These are phyloP conservation scores for Papilio helenus DNA, from an alignment of 1,140 invertebrate genomes.

Conservation along the genomic window DNA sequence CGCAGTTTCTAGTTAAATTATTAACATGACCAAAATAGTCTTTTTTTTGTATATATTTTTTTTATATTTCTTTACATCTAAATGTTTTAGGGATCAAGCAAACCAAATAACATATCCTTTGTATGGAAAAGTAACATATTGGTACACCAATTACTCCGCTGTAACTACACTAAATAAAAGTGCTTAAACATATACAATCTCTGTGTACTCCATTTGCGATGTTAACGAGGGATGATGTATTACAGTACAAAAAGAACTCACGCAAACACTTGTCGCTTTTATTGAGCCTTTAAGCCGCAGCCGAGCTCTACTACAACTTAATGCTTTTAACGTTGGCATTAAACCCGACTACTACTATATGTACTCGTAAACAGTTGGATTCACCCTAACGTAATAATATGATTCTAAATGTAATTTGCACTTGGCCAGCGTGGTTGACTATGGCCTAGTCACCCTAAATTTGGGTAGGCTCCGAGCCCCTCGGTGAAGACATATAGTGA, in stretches of 20 bases:
- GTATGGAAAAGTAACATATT: too few relatives aligned
- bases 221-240: not conserved
- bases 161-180: not conserved
- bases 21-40: not conserved
- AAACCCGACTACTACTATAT: not conserved
- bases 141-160: too few relatives aligned
- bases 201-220: not conserved
- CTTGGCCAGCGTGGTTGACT: too few relatives aligned
- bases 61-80: too few relatives aligned
- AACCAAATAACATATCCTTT: too few relatives aligned
- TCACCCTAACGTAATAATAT: not conserved
- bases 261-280: constrained; percentile 22
- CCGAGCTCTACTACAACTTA: constrained; percentile 17
- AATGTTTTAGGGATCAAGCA: too few relatives aligned
- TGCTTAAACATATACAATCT: not conserved
- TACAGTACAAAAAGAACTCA: constrained; percentile 1
- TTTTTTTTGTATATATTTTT: not conserved
- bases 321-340: constrained; percentile 18
- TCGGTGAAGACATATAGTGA: too few relatives aligned
- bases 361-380: not conserved
- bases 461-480: too few relatives aligned
- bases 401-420: not conserved
- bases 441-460: too few relatives aligned
- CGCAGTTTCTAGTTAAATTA: not conserved
- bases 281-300: constrained; percentile 14